Evolutionary conservation across 2,888 invertebrate genomes (phyloP).

Genomic region (Tinea semifulvella): DNA sequence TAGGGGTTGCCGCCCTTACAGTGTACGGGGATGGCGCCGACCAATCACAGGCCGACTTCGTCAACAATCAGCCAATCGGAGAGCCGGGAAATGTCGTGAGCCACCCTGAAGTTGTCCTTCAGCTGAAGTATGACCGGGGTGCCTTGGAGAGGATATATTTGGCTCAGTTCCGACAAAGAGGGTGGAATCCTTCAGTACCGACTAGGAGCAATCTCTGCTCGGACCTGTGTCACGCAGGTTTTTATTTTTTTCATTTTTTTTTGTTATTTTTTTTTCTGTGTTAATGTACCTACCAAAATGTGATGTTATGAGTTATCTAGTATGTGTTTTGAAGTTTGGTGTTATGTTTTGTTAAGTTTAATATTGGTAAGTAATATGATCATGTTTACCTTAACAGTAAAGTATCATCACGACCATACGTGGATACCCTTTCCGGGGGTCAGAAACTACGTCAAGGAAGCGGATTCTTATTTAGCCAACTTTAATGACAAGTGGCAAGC

Average conservation of each 20-base stretch:
- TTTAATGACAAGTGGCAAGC: no score
- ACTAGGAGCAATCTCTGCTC: conserved; percentile 42
- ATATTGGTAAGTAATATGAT: not conserved
- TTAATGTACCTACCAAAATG: no score
- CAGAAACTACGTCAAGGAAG: no score
- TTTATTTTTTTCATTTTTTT: conserved; percentile 18
- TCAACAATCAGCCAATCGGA: not conserved
- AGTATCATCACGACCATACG: no score
- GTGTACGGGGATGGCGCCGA: not conserved
- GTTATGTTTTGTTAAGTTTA: not conserved
- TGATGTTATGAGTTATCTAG: conserved; percentile 17
- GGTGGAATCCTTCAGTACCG: conserved; percentile 40
- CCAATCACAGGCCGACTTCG: not conserved
- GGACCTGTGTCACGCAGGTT: conserved; percentile 62
- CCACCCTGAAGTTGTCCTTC: conserved; percentile 52
- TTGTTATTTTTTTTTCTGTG: conserved; percentile 23
- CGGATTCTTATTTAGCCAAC: no score
- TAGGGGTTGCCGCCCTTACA: not conserved
- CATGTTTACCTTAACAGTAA: no score
- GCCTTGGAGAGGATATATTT: conserved; percentile 59
- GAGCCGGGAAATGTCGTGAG: conserved; percentile 22
- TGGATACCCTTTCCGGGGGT: no score
- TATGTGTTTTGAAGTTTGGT: conserved; percentile 4
- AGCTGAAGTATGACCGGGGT: conserved; percentile 53
- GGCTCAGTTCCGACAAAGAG: conserved; percentile 50